Evolutionary conservation across 2,797 vertebrate species (phyloP).

Genomic region (Phalloptychus januarius): DNA sequence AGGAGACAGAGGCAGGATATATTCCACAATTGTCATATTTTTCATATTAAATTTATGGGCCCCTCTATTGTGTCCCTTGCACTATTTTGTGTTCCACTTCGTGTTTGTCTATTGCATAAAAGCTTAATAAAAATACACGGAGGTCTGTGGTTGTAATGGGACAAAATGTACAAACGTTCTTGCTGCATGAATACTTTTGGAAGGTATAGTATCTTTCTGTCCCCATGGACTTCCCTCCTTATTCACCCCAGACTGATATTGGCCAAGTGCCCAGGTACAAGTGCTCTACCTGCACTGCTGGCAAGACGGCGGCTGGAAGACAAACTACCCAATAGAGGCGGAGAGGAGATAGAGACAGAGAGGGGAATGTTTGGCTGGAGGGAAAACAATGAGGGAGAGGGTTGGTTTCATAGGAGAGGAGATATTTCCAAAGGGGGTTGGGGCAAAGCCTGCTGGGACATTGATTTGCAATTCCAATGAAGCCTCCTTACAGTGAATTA

Average conservation of each 20-base stretch:
- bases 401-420: constrained; percentile 40
- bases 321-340: constrained; percentile 64
- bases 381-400: constrained; percentile 10
- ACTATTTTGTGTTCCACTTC: background rate
- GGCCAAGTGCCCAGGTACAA: constrained; percentile 63
- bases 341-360: constrained; percentile 65
- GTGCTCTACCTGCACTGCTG: constrained; percentile 45
- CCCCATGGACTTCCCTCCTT: constrained; percentile 19
- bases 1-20: background rate
- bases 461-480: constrained; percentile 84
- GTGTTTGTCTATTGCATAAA: background rate
- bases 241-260: constrained; percentile 48
- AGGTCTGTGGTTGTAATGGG: background rate
- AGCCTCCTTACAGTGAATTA: constrained; percentile 82
- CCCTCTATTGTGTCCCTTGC: background rate
- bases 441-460: constrained; percentile 60
- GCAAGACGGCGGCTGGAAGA: constrained; percentile 60
- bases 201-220: constrained; percentile 1
- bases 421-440: constrained; percentile 57
- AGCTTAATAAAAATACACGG: background rate
- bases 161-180: background rate
- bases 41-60: background rate
- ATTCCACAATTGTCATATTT: background rate
- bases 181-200: background rate
- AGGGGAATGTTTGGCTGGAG: constrained; percentile 14